These are phyloP conservation scores for Nematostella vectensis DNA, from an alignment of 92 coral and sea anemone species.

Conservation along the genomic window DNA sequence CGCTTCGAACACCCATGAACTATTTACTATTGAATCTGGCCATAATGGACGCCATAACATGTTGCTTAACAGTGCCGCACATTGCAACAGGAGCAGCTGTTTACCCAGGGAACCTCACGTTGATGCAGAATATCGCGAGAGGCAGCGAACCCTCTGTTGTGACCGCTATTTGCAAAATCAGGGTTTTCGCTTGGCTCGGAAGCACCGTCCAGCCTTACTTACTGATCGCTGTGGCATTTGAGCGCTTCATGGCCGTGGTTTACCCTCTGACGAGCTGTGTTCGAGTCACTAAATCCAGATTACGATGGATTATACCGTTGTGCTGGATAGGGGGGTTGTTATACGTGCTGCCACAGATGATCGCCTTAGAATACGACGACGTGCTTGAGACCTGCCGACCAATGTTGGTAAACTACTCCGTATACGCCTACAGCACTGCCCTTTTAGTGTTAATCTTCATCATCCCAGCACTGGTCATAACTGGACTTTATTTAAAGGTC, in stretches of 20 bases:
- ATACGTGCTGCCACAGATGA: background rate
- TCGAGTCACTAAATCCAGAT: background rate
- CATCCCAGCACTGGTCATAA: background rate
- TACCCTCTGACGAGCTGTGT: background rate
- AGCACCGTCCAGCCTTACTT: background rate
- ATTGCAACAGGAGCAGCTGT: background rate
- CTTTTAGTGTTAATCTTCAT: background rate
- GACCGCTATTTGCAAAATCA: background rate
- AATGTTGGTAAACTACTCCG: background rate
- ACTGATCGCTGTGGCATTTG: background rate
- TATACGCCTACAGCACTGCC: background rate
- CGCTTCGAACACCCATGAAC: background rate
- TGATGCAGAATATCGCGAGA: background rate
- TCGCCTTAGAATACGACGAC: background rate
- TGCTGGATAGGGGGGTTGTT: background rate
- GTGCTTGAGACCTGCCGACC: background rate
- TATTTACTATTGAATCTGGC: background rate
- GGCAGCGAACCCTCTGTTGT: background rate
- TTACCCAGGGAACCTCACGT: background rate
- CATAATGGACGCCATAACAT: background rate
- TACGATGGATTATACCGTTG: background rate
- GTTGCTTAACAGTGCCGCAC: background rate
- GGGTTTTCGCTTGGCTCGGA: background rate
- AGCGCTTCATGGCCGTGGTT: constrained; percentile 1
- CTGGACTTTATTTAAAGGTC: background rate